phyloP scores from a whole-genome alignment of 92 coral and sea anemone species.

The Palythoa grandiflora region DNA sequence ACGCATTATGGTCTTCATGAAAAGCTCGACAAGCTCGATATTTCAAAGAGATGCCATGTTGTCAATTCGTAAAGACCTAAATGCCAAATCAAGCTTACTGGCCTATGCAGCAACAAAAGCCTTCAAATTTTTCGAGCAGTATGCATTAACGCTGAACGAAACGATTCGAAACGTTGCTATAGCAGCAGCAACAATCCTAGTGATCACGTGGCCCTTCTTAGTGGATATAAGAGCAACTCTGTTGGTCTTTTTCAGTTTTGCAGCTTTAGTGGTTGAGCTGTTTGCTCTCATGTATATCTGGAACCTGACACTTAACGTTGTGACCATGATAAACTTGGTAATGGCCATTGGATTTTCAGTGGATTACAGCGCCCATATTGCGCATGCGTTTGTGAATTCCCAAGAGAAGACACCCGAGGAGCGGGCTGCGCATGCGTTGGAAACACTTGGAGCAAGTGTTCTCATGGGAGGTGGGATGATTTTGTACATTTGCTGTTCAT shows the following conservation, averaged over 20 bases:
- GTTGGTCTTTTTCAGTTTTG: conserved; percentile 65
- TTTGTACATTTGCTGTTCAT: not conserved
- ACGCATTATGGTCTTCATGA: conserved; percentile 66
- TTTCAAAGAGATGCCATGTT: conserved; percentile 75
- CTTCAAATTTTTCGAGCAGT: conserved; percentile 78
- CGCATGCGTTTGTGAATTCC: conserved; percentile 82
- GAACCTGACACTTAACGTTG: conserved; percentile 69
- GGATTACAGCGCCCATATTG: conserved; percentile 80
- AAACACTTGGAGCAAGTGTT: conserved; percentile 78
- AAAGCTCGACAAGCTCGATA: conserved; percentile 60
- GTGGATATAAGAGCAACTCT: conserved; percentile 57
- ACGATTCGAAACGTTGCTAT: conserved; percentile 68
- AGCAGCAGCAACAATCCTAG: conserved; percentile 68
- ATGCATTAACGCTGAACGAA: conserved; percentile 58
- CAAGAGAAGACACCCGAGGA: conserved; percentile 59
- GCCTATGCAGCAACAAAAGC: conserved; percentile 60
- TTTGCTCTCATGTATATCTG: conserved; percentile 79
- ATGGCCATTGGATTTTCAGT: conserved; percentile 82
- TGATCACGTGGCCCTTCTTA: conserved; percentile 68
- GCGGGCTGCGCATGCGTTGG: conserved; percentile 66
- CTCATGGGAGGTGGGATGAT: conserved; percentile 75
- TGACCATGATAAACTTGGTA: conserved; percentile 71
- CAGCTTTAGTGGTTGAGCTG: conserved; percentile 66
- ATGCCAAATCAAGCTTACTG: conserved; percentile 48
- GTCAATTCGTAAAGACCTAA: conserved; percentile 67